Percentiles rank a stretch among this genome's conserved stretches.
Conservation (phyloP, 2,797 vertebrate genomes). For the Merluccius polli region DNA sequence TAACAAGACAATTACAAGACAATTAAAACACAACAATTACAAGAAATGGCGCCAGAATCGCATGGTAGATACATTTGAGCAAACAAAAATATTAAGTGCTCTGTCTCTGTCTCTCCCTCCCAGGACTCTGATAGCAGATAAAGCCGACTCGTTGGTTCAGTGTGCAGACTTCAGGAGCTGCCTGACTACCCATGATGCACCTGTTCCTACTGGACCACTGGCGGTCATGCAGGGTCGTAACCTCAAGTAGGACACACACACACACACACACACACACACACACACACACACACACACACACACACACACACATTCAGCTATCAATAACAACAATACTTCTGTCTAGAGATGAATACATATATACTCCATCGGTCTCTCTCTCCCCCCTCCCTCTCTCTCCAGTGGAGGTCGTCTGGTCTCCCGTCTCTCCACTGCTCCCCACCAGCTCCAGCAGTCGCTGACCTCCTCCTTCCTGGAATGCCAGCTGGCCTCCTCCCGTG, state of each 20-base stretch:
- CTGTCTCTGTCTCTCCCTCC: neutral
- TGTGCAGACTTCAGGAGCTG: slow-evolving; percentile 95
- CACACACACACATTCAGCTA: neutral
- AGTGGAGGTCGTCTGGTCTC: slow-evolving; percentile 93
- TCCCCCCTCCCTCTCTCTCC: slow-evolving; percentile 19
- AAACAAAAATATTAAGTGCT: neutral
- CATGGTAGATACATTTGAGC: neutral
- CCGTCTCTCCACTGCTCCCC: slow-evolving; percentile 89
- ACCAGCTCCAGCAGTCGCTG: slow-evolving; percentile 91
- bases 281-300: slow-evolving; percentile 1
- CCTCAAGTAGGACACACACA: slow-evolving; percentile 77
- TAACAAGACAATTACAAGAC: too few species aligned
- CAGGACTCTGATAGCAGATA: slow-evolving; percentile 95
- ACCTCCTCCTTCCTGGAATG: slow-evolving; percentile 94
- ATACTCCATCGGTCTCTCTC: neutral
- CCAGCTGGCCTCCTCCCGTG: slow-evolving; percentile 87
- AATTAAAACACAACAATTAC: neutral
- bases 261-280: neutral
- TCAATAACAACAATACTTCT: neutral
- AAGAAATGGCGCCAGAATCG: neutral
- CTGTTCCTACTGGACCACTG: slow-evolving; percentile 87
- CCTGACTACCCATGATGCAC: slow-evolving; percentile 83
- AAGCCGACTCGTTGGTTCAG: slow-evolving; percentile 88
- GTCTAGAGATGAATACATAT: neutral
- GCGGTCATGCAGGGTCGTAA: slow-evolving; percentile 91